Evolutionary conservation across 2,113 vertebrate genomes (phyloP).

Genomic region (Hepsetus odoe): DNA sequence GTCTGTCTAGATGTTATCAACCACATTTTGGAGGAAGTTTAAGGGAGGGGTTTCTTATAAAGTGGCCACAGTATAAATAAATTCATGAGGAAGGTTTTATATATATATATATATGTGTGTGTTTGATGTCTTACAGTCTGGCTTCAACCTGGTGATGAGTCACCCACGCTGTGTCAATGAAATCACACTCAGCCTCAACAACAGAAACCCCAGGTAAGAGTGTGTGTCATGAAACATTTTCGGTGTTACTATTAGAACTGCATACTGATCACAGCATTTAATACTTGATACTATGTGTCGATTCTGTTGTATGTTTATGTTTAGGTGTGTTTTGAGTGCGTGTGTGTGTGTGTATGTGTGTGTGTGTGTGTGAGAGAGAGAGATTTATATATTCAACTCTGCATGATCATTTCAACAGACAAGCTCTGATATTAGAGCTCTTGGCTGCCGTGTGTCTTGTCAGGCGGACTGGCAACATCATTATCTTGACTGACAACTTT

Average conservation of each 20-base stretch:
- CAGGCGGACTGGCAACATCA: conserved; percentile 94
- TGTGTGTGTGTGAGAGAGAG: background rate
- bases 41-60: no score
- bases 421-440: conserved; percentile 92
- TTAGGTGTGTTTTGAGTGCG: background rate
- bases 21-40: no score
- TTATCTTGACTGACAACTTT: conserved; percentile 90
- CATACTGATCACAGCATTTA: background rate
- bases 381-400: background rate
- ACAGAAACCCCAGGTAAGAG: conserved; percentile 88
- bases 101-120: background rate
- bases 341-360: background rate
- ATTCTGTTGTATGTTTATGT: background rate
- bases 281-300: background rate
- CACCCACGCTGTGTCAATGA: conserved; percentile 94
- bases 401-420: conserved; percentile 71
- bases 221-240: background rate
- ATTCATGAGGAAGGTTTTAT: background rate
- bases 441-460: conserved; percentile 93
- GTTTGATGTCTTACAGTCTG: conserved; percentile 77
- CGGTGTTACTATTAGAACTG: background rate
- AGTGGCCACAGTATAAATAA: background rate
- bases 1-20: no score
- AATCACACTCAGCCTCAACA: conserved; percentile 95
- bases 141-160: conserved; percentile 95